A percentile compares a stretch with the other conserved stretches of the same genome.
Conservation (phyloP, 2,797 vertebrate genomes). For the Sebastolobus alascanus region DNA sequence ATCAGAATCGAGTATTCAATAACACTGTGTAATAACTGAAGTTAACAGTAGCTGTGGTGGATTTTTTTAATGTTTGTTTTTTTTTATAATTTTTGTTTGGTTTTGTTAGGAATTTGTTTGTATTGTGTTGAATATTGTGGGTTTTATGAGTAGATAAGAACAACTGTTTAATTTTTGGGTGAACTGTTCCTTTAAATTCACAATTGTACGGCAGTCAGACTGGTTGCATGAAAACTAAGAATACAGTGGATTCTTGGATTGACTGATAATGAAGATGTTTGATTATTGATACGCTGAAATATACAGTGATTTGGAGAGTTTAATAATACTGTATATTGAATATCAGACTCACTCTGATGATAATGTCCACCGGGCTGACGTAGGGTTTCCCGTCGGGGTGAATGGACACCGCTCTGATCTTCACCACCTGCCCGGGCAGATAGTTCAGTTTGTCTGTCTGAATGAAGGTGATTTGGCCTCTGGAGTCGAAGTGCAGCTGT, state of each 20-base stretch:
- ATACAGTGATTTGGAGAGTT: no score
- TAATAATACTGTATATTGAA: no score
- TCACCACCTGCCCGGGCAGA: slow-evolving; percentile 78
- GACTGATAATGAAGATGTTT: no score
- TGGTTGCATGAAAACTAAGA: no score
- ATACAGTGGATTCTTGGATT: no score
- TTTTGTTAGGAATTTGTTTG: background rate
- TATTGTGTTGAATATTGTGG: background rate
- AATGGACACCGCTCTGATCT: slow-evolving; percentile 75
- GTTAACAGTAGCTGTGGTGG: no score
- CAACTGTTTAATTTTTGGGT: background rate
- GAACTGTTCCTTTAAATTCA: background rate
- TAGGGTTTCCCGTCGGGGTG: slow-evolving; percentile 64
- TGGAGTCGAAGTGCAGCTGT: slow-evolving; percentile 40
- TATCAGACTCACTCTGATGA: slow-evolving; percentile 69
- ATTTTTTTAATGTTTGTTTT: no score
- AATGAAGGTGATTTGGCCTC: slow-evolving; percentile 70
- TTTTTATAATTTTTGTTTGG: no score
- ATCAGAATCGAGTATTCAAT: no score
- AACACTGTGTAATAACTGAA: no score
- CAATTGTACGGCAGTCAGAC: no score
- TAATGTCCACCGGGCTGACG: slow-evolving; percentile 61
- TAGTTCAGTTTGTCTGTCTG: slow-evolving; percentile 84
- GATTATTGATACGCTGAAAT: no score
- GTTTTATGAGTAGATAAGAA: background rate